Percentiles rank a stretch among this genome's conserved stretches.
phyloP scores from a whole-genome alignment of 2,113 vertebrate genomes.

The Scolopax mira region DNA sequence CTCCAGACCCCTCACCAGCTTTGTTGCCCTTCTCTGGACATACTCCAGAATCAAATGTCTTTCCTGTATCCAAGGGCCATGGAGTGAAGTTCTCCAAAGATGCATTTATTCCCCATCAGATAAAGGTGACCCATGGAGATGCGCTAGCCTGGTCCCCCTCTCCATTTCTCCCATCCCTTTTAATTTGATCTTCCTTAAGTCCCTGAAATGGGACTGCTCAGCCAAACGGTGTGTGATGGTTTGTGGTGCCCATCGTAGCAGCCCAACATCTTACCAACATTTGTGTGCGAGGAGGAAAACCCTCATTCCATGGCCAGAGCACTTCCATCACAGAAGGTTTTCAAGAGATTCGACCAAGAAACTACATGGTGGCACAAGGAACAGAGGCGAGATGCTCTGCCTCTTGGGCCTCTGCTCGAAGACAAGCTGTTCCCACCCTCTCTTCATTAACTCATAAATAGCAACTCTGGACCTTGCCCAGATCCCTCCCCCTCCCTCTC shows the following conservation, averaged over 20 bases:
- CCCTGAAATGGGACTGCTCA: background rate
- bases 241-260: background rate
- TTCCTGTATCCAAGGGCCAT: background rate
- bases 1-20: background rate
- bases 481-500: background rate
- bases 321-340: background rate
- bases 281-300: background rate
- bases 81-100: background rate
- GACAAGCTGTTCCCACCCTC: background rate
- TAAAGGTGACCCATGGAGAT: background rate
- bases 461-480: background rate
- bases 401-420: background rate
- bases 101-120: fast-evolving
- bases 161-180: background rate
- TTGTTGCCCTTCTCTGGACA: background rate
- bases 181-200: background rate
- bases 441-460: slow-evolving; percentile 1
- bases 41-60: background rate
- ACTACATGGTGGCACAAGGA: fast-evolving
- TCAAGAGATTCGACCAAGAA: background rate
- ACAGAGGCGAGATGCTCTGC: background rate
- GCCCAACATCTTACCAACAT: background rate
- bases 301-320: background rate
- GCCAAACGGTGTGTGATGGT: background rate
- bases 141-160: background rate